Conservation (phyloP, 1,140 invertebrate species). For the Palaemon carinicauda region DNA sequence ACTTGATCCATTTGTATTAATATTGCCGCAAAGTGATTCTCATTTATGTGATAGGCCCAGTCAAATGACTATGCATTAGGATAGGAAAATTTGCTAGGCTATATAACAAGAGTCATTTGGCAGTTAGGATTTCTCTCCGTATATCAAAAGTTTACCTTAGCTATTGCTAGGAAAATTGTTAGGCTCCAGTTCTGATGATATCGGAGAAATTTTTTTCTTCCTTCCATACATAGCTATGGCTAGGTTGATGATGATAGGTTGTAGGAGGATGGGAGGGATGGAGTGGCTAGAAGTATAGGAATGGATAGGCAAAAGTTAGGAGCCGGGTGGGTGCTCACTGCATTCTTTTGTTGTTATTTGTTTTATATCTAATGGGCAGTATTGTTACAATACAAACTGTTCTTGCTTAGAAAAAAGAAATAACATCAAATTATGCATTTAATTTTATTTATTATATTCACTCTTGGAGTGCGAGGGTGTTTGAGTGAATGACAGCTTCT, state of each 20-base stretch:
- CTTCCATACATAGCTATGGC: not conserved
- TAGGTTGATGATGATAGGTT: slow-evolving; percentile 38
- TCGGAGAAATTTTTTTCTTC: not conserved
- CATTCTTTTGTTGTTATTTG: too few relatives aligned
- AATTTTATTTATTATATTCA: slow-evolving; percentile 1
- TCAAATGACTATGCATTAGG: slow-evolving; percentile 19
- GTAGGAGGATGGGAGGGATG: slow-evolving; percentile 24
- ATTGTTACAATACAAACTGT: not conserved
- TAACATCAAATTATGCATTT: not conserved
- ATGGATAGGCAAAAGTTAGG: slow-evolving; percentile 55
- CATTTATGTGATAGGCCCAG: slow-evolving; percentile 38
- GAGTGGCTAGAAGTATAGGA: slow-evolving; percentile 14
- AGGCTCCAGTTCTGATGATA: slow-evolving; percentile 4
- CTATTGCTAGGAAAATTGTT: slow-evolving; percentile 52
- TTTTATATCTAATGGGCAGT: not conserved
- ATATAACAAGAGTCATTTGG: slow-evolving; percentile 18
- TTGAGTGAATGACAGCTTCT: not conserved
- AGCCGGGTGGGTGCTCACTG: slow-evolving; percentile 47
- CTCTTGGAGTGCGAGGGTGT: not conserved
- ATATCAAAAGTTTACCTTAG: slow-evolving; percentile 12
- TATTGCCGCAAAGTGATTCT: slow-evolving; percentile 14
- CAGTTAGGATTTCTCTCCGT: slow-evolving; percentile 15
- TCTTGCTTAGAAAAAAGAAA: too few relatives aligned
- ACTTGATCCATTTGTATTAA: not conserved
- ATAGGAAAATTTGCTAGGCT: slow-evolving; percentile 28